Conservation (phyloP, 2,888 invertebrate genomes). For the Alloscopus bannaensis region DNA sequence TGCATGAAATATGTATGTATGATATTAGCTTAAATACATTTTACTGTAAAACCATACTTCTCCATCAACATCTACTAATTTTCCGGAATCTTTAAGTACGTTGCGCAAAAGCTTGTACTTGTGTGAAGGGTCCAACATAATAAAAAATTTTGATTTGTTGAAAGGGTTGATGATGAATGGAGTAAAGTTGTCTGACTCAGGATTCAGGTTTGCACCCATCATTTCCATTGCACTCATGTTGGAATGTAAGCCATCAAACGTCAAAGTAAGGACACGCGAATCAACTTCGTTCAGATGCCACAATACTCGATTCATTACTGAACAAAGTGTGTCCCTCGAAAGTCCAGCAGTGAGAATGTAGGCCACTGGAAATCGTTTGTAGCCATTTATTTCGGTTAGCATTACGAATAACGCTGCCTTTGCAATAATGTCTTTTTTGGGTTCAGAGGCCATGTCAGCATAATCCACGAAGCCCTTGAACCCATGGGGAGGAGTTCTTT, state of each 20-base stretch:
- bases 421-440: not conserved
- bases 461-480: slow-evolving; percentile 14
- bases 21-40: no score
- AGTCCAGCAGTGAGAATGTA: slow-evolving; percentile 34
- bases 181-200: not conserved
- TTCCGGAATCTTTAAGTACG: not conserved
- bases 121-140: slow-evolving; percentile 20
- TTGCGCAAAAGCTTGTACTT: slow-evolving; percentile 9
- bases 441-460: not conserved
- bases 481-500: no score
- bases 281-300: not conserved
- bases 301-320: not conserved
- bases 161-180: not conserved
- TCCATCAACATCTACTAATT: not conserved
- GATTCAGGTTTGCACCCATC: slow-evolving; percentile 22
- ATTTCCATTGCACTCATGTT: slow-evolving; percentile 2
- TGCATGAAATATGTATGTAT: no score
- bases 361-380: slow-evolving; percentile 12
- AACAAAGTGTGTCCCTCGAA: not conserved
- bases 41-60: no score
- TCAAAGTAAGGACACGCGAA: not conserved
- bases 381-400: slow-evolving; percentile 19
- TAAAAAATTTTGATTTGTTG: not conserved
- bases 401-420: slow-evolving; percentile 37
- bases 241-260: slow-evolving; percentile 22